Conservation (phyloP, 2,113 vertebrate genomes). For the Crypturellus undulatus region DNA sequence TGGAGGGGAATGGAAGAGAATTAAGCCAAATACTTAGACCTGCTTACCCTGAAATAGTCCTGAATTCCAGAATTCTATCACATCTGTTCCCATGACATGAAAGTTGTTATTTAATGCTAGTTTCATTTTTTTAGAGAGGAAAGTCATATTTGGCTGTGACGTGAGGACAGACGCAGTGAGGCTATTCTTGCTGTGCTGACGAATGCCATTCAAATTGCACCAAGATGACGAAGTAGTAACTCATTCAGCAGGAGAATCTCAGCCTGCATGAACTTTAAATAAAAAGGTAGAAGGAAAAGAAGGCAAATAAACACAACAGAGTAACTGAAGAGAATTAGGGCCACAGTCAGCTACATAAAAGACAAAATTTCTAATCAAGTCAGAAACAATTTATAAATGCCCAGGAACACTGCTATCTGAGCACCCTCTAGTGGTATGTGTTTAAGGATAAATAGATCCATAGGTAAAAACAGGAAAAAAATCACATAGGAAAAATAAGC, state of each 20-base stretch:
- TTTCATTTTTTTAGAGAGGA: background rate
- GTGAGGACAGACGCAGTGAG: accelerated
- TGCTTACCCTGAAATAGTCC: background rate
- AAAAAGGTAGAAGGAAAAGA: background rate
- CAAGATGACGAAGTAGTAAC: background rate
- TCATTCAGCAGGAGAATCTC: background rate
- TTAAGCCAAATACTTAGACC: background rate
- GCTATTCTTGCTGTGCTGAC: background rate
- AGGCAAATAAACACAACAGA: background rate
- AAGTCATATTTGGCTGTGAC: background rate
- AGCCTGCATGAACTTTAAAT: background rate
- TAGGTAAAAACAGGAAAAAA: background rate
- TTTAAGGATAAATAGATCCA: background rate
- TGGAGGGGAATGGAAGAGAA: background rate
- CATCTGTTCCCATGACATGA: background rate
- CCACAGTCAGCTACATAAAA: background rate
- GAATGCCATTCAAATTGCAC: background rate
- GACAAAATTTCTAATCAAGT: background rate
- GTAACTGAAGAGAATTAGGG: background rate
- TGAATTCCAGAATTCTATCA: background rate
- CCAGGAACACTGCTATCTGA: slow-evolving; percentile 9
- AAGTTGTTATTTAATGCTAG: background rate
- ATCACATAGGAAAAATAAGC: background rate
- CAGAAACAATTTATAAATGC: background rate
- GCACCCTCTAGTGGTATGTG: slow-evolving; percentile 67